phyloP scores from a whole-genome alignment of 2,113 vertebrate genomes.

The Phyllostomus discolor region DNA sequence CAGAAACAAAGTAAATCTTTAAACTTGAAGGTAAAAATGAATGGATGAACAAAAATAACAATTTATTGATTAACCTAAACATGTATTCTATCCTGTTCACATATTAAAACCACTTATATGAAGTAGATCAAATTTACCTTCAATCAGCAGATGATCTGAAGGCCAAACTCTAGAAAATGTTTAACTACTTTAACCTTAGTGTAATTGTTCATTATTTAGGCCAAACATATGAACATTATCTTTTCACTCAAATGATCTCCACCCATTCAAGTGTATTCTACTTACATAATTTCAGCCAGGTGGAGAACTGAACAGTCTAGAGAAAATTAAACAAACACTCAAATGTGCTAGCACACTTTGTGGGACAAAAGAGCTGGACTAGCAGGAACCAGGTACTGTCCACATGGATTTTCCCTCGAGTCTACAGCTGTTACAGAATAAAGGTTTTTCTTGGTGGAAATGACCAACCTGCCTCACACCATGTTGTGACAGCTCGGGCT shows the following conservation, averaged over 20 bases:
- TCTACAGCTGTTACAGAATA: neutral
- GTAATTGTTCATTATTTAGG: neutral
- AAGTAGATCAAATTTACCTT: neutral
- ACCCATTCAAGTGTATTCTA: constrained; percentile 24
- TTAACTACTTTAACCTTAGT: neutral
- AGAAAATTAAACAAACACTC: neutral
- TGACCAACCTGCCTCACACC: neutral
- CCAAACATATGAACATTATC: neutral
- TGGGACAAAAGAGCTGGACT: neutral
- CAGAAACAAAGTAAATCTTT: neutral
- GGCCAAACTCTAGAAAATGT: neutral
- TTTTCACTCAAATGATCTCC: neutral
- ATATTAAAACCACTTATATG: neutral
- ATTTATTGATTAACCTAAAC: neutral
- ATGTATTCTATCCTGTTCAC: neutral
- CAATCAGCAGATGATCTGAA: neutral
- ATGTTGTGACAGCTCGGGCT: neutral
- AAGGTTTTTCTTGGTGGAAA: neutral
- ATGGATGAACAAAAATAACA: neutral
- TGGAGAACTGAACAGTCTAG: neutral
- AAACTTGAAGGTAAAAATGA: neutral
- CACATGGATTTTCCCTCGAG: neutral
- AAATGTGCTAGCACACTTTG: neutral
- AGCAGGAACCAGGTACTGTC: neutral
- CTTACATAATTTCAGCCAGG: neutral